Percentiles rank a stretch among this genome's conserved stretches.
Evolutionary conservation across 2,888 invertebrate genomes (phyloP).

Genomic region (Elegia similella): DNA sequence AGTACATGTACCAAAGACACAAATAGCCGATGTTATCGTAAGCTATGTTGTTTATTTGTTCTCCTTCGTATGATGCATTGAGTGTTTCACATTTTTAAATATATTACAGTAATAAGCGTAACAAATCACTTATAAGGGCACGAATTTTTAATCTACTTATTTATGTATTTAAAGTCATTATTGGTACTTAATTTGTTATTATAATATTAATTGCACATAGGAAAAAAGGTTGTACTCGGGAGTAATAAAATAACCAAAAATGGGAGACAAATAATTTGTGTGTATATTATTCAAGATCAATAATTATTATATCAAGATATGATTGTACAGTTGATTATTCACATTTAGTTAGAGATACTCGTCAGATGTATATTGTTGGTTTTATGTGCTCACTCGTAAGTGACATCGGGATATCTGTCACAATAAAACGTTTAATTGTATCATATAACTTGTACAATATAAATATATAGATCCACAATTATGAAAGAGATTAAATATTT

Average conservation of each 20-base stretch:
- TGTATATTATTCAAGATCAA: constrained; percentile 75
- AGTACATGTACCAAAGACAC: constrained; percentile 19
- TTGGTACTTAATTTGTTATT: constrained; percentile 60
- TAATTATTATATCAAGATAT: constrained; percentile 60
- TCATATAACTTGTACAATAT: constrained; percentile 81
- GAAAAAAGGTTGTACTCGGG: constrained; percentile 77
- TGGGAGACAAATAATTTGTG: constrained; percentile 78
- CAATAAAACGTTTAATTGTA: constrained; percentile 69
- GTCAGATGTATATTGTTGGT: constrained; percentile 60
- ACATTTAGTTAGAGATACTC: constrained; percentile 56
- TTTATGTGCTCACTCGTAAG: constrained; percentile 53
- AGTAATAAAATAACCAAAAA: constrained; percentile 61
- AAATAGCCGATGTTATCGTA: constrained; percentile 28
- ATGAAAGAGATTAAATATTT: constrained; percentile 83
- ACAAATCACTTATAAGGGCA: constrained; percentile 67
- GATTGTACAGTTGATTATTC: constrained; percentile 69
- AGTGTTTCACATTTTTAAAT: constrained; percentile 49
- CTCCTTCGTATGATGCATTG: constrained; percentile 36
- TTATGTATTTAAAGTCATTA: constrained; percentile 51
- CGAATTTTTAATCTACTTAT: constrained; percentile 59
- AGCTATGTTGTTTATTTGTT: constrained; percentile 33
- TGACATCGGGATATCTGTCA: constrained; percentile 59
- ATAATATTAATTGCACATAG: constrained; percentile 73
- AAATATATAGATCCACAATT: constrained; percentile 83
- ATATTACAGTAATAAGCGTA: constrained; percentile 51